Conservation (phyloP, 2,113 vertebrate species). For the Oreotrochilus melanogaster region DNA sequence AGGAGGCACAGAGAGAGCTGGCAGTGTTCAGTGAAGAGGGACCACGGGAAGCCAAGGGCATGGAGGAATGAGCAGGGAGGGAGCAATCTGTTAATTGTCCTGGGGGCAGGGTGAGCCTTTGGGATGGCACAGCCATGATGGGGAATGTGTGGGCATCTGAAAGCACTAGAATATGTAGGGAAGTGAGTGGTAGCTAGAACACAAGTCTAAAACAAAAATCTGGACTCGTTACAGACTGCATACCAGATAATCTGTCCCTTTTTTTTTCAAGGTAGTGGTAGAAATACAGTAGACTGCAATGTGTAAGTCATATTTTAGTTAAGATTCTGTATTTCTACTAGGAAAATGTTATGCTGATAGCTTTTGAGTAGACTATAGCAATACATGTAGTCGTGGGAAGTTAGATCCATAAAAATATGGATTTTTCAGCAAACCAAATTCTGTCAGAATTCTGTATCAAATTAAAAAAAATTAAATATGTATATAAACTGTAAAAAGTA, state of each 20-base stretch:
- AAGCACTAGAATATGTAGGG: too few relatives aligned
- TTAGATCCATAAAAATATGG: rapidly evolving
- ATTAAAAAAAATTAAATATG: not conserved
- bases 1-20: not conserved
- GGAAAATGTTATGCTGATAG: not conserved
- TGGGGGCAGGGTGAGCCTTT: not conserved
- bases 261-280: not conserved
- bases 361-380: not conserved
- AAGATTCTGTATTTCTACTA: not conserved
- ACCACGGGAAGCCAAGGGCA: not conserved
- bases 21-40: not conserved
- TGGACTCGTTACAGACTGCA: not conserved
- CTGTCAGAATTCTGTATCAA: not conserved
- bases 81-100: not conserved
- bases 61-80: not conserved
- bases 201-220: not conserved
- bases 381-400: not conserved
- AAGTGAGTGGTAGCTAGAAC: not conserved
- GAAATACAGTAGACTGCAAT: not conserved
- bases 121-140: not conserved
- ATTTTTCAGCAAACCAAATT: not conserved
- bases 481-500: not conserved
- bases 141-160: not conserved
- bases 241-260: not conserved
- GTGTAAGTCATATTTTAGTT: not conserved